These are phyloP conservation scores for Salvator merianae DNA, from an alignment of 2,113 vertebrate species.

Conservation along the genomic window DNA sequence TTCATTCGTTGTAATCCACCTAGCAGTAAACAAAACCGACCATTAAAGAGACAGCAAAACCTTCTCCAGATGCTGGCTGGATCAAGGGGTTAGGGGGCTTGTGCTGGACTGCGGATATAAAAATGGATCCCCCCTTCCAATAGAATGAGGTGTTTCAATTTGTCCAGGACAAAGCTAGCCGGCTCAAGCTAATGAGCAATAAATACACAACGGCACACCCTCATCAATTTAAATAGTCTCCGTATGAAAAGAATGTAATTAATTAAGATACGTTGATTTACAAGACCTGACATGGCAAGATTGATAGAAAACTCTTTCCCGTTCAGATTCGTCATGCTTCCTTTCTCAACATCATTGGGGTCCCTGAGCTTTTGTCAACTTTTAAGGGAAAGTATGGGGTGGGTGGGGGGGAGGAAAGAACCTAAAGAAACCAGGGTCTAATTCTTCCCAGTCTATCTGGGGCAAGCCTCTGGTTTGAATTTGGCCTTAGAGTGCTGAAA, in stretches of 20 bases:
- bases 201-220: constrained; percentile 71
- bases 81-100: constrained; percentile 52
- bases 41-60: constrained; percentile 29
- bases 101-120: constrained; percentile 36
- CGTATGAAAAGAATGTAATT: constrained; percentile 63
- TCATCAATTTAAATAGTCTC: constrained; percentile 68
- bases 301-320: constrained; percentile 72
- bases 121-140: constrained; percentile 58
- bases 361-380: not conserved
- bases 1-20: not conserved
- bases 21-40: constrained; percentile 11
- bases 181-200: constrained; percentile 72
- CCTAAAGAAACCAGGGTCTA: not conserved
- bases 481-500: constrained; percentile 45
- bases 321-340: constrained; percentile 62
- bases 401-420: not conserved
- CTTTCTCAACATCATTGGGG: not conserved
- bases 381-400: not conserved
- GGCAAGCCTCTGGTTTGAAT: constrained; percentile 58
- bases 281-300: constrained; percentile 72
- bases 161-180: constrained; percentile 53
- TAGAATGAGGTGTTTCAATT: constrained; percentile 24
- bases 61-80: constrained; percentile 45
- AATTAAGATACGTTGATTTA: constrained; percentile 60
- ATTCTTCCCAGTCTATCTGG: constrained; percentile 21